Conservation (phyloP, 2,113 vertebrate genomes). For the Cyanoramphus novaezelandiae region DNA sequence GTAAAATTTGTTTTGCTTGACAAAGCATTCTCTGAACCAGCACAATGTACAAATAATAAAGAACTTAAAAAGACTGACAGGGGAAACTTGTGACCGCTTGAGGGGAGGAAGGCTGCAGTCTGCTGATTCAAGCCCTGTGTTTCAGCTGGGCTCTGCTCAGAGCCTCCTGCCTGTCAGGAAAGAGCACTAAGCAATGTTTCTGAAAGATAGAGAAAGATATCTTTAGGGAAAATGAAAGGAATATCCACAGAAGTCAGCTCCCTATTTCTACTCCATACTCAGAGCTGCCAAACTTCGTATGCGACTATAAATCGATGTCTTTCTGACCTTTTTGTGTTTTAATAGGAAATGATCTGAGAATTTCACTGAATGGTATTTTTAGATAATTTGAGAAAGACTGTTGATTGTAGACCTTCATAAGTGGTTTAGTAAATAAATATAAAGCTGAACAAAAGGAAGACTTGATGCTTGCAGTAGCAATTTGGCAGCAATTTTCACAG, state of each 20-base stretch:
- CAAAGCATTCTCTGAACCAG: neutral
- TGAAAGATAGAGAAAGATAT: conserved; percentile 1
- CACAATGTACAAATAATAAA: neutral
- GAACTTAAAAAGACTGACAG: neutral
- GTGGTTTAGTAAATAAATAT: conserved; percentile 35
- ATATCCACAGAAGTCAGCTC: neutral
- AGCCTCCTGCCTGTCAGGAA: neutral
- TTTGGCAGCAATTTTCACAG: neutral
- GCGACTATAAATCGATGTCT: neutral
- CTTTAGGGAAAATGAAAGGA: neutral
- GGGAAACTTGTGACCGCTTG: neutral
- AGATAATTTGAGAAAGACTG: neutral
- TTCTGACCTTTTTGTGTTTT: conserved; percentile 15
- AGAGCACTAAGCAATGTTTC: neutral
- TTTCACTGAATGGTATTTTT: conserved; percentile 12
- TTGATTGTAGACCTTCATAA: conserved; percentile 5
- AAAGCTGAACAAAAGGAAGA: conserved; percentile 18
- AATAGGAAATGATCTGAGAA: neutral
- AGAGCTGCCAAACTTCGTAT: neutral
- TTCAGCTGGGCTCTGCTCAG: neutral
- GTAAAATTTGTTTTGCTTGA: neutral
- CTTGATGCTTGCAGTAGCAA: neutral
- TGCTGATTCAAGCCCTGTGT: neutral
- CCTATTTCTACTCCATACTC: neutral
- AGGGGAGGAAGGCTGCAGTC: conserved; percentile 37